Conservation (phyloP, 2,888 invertebrate genomes). For the Muschampia plurimacula region DNA sequence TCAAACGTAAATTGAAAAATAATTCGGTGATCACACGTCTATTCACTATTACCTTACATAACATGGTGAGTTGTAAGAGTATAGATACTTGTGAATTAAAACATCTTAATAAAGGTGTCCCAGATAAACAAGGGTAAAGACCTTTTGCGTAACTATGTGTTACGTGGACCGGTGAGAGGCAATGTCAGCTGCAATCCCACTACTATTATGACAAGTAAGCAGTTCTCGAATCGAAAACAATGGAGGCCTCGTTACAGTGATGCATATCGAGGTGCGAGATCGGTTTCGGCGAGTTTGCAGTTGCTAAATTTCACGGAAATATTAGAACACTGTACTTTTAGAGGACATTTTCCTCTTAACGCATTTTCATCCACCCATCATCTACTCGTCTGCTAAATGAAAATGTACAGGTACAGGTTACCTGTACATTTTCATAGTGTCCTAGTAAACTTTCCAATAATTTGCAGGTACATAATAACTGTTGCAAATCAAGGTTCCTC, state of each 20-base stretch:
- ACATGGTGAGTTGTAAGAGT: slow-evolving; percentile 61
- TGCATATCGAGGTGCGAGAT: slow-evolving; percentile 23
- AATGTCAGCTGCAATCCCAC: slow-evolving; percentile 75
- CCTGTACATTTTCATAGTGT: background rate
- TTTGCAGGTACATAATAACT: slow-evolving; percentile 33
- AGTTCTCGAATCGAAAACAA: slow-evolving; percentile 58
- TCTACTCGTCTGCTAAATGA: background rate
- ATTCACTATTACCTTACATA: slow-evolving; percentile 60
- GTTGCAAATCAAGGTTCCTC: slow-evolving; percentile 72
- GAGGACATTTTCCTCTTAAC: background rate
- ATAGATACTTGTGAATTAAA: slow-evolving; percentile 76
- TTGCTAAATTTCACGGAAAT: background rate
- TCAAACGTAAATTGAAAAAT: slow-evolving; percentile 63
- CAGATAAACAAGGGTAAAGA: slow-evolving; percentile 84
- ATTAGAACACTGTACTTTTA: background rate
- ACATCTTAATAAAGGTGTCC: slow-evolving; percentile 77
- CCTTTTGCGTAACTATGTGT: slow-evolving; percentile 79
- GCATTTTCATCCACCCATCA: background rate
- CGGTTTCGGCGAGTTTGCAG: background rate
- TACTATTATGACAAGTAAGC: slow-evolving; percentile 70
- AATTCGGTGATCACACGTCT: slow-evolving; percentile 53
- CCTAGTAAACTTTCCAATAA: slow-evolving; percentile 34
- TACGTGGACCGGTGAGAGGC: slow-evolving; percentile 82
- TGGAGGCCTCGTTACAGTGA: slow-evolving; percentile 43
- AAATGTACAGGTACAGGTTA: background rate